Evolutionary conservation across 2,113 vertebrate species (phyloP), one percentile per base, ranked within the genome.

Genomic region (Centropus bengalensis): DNA sequence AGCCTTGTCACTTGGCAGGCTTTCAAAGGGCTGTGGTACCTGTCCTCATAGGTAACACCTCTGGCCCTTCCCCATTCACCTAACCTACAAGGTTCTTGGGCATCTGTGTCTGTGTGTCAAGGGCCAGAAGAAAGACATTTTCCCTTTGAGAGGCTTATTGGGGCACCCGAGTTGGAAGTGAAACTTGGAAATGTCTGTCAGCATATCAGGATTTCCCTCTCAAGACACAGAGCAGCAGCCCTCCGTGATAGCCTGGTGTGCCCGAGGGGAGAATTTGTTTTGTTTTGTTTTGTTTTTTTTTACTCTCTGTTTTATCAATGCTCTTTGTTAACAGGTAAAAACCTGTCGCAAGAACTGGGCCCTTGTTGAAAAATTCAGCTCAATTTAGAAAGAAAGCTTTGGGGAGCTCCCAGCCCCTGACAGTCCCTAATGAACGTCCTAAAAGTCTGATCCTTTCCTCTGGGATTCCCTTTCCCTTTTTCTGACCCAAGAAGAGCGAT

Each of bases 301-400:
- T 45, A 45, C 44, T 4, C 20, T 89, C 45, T 44, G 13, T 78
- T 9, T 85, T 40, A 75, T 66, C 59, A 91, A 42, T 1, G 6
- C 1, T 71, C 51, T 86, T 93, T 77, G 24, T 68, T 91, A 85
- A 59, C 68, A 86, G 73, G 70, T 73, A 67, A 85, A 93, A 94
- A 84, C 56, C 52, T 69, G 40, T 62, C 58, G 24, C 67, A 78
- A 62, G 52, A 21, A 38, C 49, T 10, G 13, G 18, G 3, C 5
- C 19, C 12, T 80, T 78, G 14, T 30, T 84, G 67, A 84, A 94
- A 82, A 88, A 79, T 51, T 47, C 64, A 71, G 18, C 66, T 91
- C 5, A 47, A 28, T 82, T 89, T 77, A 44, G 56, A 88, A 93
- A 89, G 22, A 55, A 93, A 82, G 40, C 55, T 28, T 30, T 52